These are phyloP conservation scores for Tokudaia muenninki DNA, from an alignment of 2,797 vertebrate species.

Conservation along the genomic window DNA sequence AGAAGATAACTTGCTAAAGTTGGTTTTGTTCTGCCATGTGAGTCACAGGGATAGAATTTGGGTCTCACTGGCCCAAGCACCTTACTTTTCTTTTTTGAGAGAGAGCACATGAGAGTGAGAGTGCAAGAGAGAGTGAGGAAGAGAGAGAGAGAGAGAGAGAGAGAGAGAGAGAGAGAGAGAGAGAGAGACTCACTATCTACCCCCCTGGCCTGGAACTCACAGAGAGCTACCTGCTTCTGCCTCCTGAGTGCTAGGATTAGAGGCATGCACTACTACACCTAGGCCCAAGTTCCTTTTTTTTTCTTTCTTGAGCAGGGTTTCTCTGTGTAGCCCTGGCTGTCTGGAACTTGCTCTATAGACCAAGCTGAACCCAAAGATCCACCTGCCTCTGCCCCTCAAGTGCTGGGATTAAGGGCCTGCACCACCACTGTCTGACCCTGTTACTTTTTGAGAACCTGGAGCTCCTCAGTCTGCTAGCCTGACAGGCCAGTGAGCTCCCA, in stretches of 20 bases:
- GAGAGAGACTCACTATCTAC: background rate
- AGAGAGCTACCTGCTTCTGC: no score
- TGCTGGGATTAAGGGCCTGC: background rate
- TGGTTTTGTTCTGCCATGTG: background rate
- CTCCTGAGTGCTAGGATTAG: no score
- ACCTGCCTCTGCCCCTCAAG: background rate
- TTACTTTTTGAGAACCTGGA: background rate
- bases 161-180: background rate
- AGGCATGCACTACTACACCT: no score
- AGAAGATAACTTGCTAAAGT: background rate
- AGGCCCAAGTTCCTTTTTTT: no score
- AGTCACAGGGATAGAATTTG: background rate
- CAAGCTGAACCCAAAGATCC: background rate
- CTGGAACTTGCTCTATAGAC: background rate
- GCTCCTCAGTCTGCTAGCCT: no score
- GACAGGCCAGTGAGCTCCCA: background rate
- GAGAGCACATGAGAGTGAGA: background rate
- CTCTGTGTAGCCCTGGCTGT: background rate
- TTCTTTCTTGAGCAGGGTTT: no score
- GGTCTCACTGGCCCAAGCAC: background rate
- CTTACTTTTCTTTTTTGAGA: background rate
- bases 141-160: background rate
- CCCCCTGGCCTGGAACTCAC: background rate
- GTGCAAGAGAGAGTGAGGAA: no score
- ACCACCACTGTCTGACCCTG: accelerated